Conservation (phyloP, 1,140 invertebrate species). For the Cyrtorhinus lividipennis region DNA sequence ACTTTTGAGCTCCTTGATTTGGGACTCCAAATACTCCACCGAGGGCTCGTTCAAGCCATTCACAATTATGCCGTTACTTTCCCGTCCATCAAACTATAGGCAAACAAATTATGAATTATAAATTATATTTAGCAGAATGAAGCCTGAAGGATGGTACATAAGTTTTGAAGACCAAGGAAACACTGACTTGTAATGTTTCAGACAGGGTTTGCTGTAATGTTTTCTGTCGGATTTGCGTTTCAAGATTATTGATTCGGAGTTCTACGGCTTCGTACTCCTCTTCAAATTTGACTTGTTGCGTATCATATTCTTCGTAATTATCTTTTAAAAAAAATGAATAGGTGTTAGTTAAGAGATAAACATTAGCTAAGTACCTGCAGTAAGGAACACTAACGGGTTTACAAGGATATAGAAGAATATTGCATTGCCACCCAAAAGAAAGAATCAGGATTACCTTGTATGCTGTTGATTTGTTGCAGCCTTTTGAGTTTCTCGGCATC, state of each 20-base stretch:
- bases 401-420: too few relatives aligned
- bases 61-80: background rate
- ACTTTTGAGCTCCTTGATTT: background rate
- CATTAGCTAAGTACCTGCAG: too few relatives aligned
- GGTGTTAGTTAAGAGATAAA: too few relatives aligned
- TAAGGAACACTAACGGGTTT: too few relatives aligned
- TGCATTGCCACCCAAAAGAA: too few relatives aligned
- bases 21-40: background rate
- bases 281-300: background rate
- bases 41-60: background rate
- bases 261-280: background rate
- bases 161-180: too few relatives aligned
- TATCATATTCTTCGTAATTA: conserved; percentile 3
- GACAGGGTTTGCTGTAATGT: background rate
- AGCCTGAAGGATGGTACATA: too few relatives aligned
- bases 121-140: too few relatives aligned
- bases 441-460: conserved; percentile 15
- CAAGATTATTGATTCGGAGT: conserved; percentile 2
- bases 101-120: too few relatives aligned
- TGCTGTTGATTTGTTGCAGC: conserved; percentile 6
- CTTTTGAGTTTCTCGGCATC: conserved; percentile 14
- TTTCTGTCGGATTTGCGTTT: background rate
- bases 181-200: background rate
- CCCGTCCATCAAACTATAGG: background rate
- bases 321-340: too few relatives aligned